Evolutionary conservation across 2,113 vertebrate genomes (phyloP).

Genomic region (Mobula birostris): DNA sequence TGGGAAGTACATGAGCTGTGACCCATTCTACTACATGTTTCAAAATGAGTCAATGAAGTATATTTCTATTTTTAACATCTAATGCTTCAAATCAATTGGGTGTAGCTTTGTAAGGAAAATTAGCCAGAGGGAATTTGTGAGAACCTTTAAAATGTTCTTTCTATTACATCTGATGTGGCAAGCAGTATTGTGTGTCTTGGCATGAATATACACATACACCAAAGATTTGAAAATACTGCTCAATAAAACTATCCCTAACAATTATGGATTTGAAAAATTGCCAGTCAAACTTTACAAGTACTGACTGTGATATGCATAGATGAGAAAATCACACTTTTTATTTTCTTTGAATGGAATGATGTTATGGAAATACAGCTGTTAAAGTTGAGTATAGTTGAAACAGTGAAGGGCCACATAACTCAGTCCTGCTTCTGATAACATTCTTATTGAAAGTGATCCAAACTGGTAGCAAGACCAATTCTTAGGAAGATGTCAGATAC

Average conservation of each 20-base stretch:
- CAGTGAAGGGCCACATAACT: too few species aligned
- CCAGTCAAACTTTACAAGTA: neutral
- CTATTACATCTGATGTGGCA: neutral
- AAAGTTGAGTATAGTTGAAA: too few species aligned
- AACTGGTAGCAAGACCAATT: neutral
- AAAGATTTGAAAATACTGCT: neutral
- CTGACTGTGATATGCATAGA: neutral
- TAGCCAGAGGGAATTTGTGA: neutral
- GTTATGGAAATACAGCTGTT: too few species aligned
- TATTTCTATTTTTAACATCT: neutral
- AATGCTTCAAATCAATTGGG: neutral
- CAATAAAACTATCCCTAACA: neutral
- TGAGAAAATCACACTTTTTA: neutral
- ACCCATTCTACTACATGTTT: neutral
- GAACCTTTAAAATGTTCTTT: neutral
- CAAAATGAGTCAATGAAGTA: neutral
- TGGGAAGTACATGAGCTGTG: neutral
- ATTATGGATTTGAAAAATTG: neutral
- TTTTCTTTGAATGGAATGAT: neutral
- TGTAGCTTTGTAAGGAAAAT: neutral
- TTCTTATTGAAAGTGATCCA: neutral
- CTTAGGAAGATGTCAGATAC: neutral
- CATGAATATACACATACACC: neutral
- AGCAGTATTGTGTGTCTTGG: neutral
- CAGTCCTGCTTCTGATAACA: neutral